A percentile compares a stretch with the other conserved stretches of the same genome.
Conservation (phyloP, 2,113 vertebrate genomes). For the Eulemur rufifrons region DNA sequence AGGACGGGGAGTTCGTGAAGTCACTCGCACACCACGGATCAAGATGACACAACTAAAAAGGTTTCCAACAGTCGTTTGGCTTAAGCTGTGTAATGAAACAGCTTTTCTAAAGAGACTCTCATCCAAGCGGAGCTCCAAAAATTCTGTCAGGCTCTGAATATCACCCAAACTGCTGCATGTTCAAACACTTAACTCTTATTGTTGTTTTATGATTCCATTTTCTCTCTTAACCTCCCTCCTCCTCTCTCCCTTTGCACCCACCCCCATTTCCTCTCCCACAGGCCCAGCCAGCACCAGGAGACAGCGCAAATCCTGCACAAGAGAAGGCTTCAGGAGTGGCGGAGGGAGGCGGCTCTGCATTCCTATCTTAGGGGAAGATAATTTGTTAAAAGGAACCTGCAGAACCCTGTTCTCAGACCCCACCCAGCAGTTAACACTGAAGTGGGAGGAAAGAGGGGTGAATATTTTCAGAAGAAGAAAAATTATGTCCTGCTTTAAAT, state of each 20-base stretch:
- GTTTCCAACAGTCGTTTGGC: fast-evolving
- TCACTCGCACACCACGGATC: fast-evolving
- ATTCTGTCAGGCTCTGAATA: background rate
- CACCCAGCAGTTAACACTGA: background rate
- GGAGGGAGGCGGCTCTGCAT: background rate
- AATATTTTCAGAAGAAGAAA: background rate
- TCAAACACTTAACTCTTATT: background rate
- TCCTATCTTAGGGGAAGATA: background rate
- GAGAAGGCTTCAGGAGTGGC: background rate
- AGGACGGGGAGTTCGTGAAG: background rate
- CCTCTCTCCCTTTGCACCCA: background rate
- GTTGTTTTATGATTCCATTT: background rate
- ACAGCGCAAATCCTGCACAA: no score
- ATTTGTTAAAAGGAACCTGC: background rate
- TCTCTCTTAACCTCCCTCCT: no score
- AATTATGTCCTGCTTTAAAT: background rate
- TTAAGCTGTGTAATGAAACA: no score
- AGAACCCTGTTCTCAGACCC: background rate
- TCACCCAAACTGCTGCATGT: no score
- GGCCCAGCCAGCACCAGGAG: background rate
- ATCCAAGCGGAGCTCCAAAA: background rate
- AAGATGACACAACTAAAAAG: background rate
- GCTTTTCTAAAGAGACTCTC: background rate
- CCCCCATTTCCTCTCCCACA: background rate
- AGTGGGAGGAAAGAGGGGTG: fast-evolving